Conservation (phyloP, 2,888 invertebrate genomes). For the Coleophora flavipennella region DNA sequence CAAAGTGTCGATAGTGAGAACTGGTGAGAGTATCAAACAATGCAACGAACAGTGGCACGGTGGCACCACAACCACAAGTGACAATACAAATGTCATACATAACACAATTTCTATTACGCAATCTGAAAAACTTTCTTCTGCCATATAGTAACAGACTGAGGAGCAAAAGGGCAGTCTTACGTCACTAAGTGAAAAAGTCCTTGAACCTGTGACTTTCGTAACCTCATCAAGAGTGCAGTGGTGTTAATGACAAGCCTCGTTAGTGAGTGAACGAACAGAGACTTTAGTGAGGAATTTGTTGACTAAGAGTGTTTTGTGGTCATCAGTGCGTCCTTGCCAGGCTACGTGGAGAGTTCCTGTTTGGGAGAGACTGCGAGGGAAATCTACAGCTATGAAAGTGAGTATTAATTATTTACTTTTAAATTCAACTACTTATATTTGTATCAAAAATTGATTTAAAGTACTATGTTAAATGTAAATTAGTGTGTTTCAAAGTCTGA, state of each 20-base stretch:
- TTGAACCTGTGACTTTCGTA: too few relatives aligned
- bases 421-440: not conserved
- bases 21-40: slow-evolving; percentile 20
- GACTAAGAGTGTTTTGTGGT: slow-evolving; percentile 12
- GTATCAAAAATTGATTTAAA: too few relatives aligned
- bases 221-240: too few relatives aligned
- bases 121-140: not conserved
- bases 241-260: slow-evolving; percentile 11
- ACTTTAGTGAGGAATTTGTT: slow-evolving; percentile 13
- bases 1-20: slow-evolving; percentile 28
- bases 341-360: not conserved
- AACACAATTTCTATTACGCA: slow-evolving; percentile 1
- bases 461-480: too few relatives aligned
- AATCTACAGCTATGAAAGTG: slow-evolving; percentile 52
- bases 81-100: slow-evolving; percentile 11
- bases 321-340: slow-evolving; percentile 9
- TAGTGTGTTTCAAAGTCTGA: too few relatives aligned
- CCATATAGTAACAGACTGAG: too few relatives aligned
- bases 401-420: slow-evolving; percentile 23
- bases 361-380: slow-evolving; percentile 18
- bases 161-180: too few relatives aligned
- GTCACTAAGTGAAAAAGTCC: too few relatives aligned
- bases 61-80: slow-evolving; percentile 1
- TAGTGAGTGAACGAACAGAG: slow-evolving; percentile 12
- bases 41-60: too few relatives aligned